A percentile compares a stretch with the other conserved stretches of the same genome.
These are phyloP conservation scores for Crocuta crocuta DNA, from an alignment of 2,113 vertebrate species.

Conservation along the genomic window DNA sequence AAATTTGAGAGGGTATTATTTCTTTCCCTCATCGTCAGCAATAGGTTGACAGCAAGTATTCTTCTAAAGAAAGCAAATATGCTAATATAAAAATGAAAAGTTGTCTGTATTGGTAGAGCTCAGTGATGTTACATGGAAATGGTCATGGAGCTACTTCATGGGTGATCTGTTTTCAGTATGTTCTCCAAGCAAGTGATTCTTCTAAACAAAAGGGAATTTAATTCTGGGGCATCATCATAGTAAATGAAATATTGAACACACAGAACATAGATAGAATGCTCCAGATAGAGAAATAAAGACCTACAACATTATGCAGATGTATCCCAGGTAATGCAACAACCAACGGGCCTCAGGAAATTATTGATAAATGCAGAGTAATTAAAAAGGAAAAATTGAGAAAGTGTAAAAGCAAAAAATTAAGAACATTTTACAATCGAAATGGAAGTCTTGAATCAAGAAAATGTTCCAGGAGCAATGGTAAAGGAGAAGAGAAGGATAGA, in stretches of 20 bases:
- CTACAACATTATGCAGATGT: rapidly evolving
- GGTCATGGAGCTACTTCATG: neutral
- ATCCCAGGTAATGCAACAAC: no score
- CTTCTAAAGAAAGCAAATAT: neutral
- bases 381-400: neutral
- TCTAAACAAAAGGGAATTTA: neutral
- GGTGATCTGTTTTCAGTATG: neutral
- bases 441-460: neutral
- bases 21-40: neutral
- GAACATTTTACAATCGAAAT: rapidly evolving
- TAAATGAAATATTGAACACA: neutral
- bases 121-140: rapidly evolving
- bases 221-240: neutral
- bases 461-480: rapidly evolving
- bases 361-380: neutral
- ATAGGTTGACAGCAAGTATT: neutral
- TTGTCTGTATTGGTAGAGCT: rapidly evolving
- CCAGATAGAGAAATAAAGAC: neutral
- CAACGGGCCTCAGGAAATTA: neutral
- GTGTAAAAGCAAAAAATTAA: neutral
- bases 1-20: neutral
- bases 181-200: neutral
- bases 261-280: neutral
- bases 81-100: neutral
- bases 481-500: neutral